A percentile compares a stretch with the other conserved stretches of the same genome.
Conservation (phyloP, 2,888 invertebrate genomes). For the Aspidiotus destructor region DNA sequence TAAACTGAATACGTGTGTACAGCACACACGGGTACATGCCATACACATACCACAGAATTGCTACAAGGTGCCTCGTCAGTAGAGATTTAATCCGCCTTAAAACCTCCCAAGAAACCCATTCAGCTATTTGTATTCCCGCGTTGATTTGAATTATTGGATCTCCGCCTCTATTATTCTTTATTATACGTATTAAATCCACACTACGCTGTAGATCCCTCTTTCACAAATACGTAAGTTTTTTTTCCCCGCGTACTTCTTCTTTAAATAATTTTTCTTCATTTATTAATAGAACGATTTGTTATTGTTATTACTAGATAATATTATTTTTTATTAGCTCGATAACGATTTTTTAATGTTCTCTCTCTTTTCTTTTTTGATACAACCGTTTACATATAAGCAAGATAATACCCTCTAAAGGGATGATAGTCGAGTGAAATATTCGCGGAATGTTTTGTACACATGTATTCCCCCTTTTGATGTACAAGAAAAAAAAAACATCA, state of each 20-base stretch:
- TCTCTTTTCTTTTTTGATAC: not conserved
- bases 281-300: not conserved
- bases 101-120: constrained; percentile 27
- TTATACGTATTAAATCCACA: constrained; percentile 14
- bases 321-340: constrained; percentile 24
- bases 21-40: not conserved
- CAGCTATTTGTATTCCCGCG: constrained; percentile 14
- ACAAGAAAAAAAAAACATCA: too few species aligned
- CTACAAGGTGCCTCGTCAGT: constrained; percentile 22
- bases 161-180: constrained; percentile 27
- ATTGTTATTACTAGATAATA: constrained; percentile 21
- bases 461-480: too few species aligned
- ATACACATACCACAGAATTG: not conserved
- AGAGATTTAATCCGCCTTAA: constrained; percentile 27
- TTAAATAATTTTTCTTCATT: constrained; percentile 14
- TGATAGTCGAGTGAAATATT: too few species aligned
- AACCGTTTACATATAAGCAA: too few species aligned
- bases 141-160: constrained; percentile 30
- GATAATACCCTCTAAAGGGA: too few species aligned
- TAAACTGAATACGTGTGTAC: not conserved
- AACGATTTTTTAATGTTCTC: constrained; percentile 26
- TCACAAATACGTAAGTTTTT: constrained; percentile 7
- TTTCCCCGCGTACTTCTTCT: constrained; percentile 1
- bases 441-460: too few species aligned
- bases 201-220: constrained; percentile 5